Conservation (phyloP, 2,888 invertebrate species). For the Chaitophorus viminalis region DNA sequence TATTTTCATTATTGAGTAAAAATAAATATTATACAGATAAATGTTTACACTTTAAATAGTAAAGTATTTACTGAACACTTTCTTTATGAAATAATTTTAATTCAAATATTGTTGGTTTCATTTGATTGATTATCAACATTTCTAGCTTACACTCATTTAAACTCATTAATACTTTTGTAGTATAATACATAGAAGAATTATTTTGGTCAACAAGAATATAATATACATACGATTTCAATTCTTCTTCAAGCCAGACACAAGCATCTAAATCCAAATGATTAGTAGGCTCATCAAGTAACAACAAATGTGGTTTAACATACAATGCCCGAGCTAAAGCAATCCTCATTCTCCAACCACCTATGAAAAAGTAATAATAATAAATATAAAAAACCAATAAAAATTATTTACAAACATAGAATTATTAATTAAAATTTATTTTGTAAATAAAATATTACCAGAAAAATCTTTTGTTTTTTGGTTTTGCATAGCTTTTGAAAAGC, state of each 20-base stretch:
- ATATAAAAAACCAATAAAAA: neutral
- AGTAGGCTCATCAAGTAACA: conserved; percentile 98
- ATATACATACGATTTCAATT: conserved; percentile 81
- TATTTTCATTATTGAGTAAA: neutral
- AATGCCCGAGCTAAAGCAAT: conserved; percentile 96
- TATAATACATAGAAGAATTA: neutral
- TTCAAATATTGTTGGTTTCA: too few relatives aligned
- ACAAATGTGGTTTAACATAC: conserved; percentile 95
- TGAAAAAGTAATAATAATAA: neutral
- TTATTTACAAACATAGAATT: neutral
- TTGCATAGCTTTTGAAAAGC: conserved; percentile 91
- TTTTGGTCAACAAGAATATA: neutral
- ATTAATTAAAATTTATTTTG: neutral
- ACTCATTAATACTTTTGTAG: neutral
- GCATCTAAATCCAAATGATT: conserved; percentile 99
- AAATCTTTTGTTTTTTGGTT: conserved; percentile 78
- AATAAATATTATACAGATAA: too few relatives aligned
- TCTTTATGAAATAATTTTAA: too few relatives aligned
- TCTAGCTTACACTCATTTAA: neutral
- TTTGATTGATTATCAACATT: neutral
- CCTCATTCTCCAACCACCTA: conserved; percentile 97
- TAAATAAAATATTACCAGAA: conserved; percentile 71
- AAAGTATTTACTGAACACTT: too few relatives aligned
- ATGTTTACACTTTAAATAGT: too few relatives aligned
- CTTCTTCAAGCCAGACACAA: conserved; percentile 99